A percentile compares a stretch with the other conserved stretches of the same genome.
These are phyloP conservation scores for Anoura caudifer DNA, from an alignment of 2,113 vertebrate genomes.

Conservation along the genomic window DNA sequence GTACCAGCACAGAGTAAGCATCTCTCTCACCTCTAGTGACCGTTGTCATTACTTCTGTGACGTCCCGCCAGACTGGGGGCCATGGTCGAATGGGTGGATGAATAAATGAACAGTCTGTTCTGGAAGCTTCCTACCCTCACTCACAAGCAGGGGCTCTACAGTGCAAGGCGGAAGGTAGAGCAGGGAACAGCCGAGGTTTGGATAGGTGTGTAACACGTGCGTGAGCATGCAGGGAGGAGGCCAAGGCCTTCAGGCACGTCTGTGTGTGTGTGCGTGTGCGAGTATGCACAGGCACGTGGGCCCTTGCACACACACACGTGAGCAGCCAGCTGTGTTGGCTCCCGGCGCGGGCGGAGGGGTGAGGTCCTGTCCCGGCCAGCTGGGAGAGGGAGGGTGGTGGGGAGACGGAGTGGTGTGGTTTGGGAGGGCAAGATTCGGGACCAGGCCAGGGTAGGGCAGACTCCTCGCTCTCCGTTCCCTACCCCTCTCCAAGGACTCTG, in stretches of 20 bases:
- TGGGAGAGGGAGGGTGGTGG: neutral
- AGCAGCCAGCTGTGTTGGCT: neutral
- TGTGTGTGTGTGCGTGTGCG: neutral
- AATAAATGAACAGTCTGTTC: neutral
- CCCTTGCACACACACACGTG: neutral
- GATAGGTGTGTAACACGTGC: fast-evolving
- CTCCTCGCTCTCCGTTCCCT: neutral
- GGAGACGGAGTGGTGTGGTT: neutral
- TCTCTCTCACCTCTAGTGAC: neutral
- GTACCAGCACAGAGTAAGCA: fast-evolving
- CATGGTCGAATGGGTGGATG: neutral
- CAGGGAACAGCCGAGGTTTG: too few relatives aligned
- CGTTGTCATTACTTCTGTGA: neutral
- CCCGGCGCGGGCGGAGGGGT: neutral
- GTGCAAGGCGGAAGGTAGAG: neutral
- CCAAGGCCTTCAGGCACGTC: neutral
- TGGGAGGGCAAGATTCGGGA: neutral
- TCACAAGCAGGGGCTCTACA: neutral
- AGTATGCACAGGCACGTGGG: neutral
- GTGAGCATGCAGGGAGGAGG: neutral
- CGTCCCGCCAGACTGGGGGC: neutral
- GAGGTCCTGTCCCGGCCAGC: neutral
- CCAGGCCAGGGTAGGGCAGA: neutral
- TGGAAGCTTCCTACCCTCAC: neutral
- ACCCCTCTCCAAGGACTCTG: neutral